Percentiles rank a stretch among this genome's conserved stretches.
Conservation (phyloP, 2,797 vertebrate genomes). For the Sus cebifrons region DNA sequence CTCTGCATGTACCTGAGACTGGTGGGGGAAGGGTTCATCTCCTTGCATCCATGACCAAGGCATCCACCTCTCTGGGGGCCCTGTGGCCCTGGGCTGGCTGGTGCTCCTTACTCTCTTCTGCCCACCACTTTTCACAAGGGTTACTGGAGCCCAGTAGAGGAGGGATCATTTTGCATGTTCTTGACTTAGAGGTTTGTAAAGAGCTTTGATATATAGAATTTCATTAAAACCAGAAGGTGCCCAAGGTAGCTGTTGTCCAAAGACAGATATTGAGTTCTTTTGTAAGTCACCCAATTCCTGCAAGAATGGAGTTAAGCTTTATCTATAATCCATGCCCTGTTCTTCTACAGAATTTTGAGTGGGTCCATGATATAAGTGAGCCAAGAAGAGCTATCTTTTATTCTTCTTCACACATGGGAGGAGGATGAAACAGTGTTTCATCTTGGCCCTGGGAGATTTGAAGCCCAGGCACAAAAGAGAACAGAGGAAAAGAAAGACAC, state of each 20-base stretch:
- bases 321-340: constrained; percentile 74
- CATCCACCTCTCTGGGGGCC: not conserved
- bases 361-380: constrained; percentile 44
- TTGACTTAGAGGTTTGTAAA: constrained; percentile 56
- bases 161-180: constrained; percentile 44
- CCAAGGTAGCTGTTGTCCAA: constrained; percentile 78
- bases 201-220: constrained; percentile 80
- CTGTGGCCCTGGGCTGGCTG: not conserved
- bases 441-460: constrained; percentile 67
- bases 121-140: not conserved
- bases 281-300: constrained; percentile 76
- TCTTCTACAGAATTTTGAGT: constrained; percentile 73
- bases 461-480: constrained; percentile 71
- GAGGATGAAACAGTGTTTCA: constrained; percentile 75
- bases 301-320: constrained; percentile 78
- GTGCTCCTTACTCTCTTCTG: not conserved
- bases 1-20: not conserved
- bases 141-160: not conserved
- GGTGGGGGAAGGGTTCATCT: not conserved
- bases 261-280: constrained; percentile 83
- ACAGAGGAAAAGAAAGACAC: constrained; percentile 15
- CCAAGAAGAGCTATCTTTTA: constrained; percentile 73
- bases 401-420: constrained; percentile 58
- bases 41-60: too few relatives aligned
- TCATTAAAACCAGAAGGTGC: constrained; percentile 76